Evolutionary conservation across 2,888 invertebrate genomes (phyloP).

Genomic region (Digitonthophagus gazella): DNA sequence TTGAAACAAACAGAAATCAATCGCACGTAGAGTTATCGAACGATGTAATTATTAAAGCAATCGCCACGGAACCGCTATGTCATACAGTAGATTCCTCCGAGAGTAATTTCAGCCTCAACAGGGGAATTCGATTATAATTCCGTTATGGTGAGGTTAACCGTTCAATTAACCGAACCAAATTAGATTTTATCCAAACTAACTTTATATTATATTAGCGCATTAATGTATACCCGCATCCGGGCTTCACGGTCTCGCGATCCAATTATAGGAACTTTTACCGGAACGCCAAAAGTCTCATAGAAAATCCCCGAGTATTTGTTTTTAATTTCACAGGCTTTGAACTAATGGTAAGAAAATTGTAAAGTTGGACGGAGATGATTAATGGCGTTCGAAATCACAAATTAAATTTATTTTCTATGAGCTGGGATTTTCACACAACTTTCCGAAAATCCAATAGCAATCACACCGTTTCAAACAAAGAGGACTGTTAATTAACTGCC

Average conservation of each 20-base stretch:
- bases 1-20: neutral
- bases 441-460: too few species aligned
- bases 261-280: neutral
- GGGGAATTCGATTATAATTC: slow-evolving; percentile 1
- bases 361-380: too few species aligned
- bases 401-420: too few species aligned
- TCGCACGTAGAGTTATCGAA: neutral
- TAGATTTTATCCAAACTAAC: slow-evolving; percentile 7
- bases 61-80: neutral
- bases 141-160: slow-evolving; percentile 6
- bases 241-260: neutral
- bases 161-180: slow-evolving; percentile 14
- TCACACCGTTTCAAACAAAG: too few species aligned
- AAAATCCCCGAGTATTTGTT: neutral
- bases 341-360: too few species aligned
- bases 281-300: neutral
- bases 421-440: too few species aligned
- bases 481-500: too few species aligned
- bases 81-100: neutral
- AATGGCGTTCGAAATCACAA: too few species aligned
- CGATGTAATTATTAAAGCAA: neutral
- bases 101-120: neutral
- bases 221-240: too few species aligned
- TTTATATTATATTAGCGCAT: neutral
- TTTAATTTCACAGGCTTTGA: neutral